These are phyloP conservation scores for Petrocephalus schoutedeni DNA, from an alignment of 2,797 vertebrate species.

Conservation along the genomic window DNA sequence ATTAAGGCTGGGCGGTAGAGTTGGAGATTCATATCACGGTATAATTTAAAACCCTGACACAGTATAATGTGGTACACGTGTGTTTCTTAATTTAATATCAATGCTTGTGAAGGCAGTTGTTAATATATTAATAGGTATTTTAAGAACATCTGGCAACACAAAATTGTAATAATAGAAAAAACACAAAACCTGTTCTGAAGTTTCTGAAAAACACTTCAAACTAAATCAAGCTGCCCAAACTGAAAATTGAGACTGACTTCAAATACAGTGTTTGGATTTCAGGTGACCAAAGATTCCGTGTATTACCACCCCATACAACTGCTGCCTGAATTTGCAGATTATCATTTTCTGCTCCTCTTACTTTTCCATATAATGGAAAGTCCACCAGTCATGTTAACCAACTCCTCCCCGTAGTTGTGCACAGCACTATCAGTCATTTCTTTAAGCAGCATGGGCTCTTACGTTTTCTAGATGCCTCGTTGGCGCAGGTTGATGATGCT, in stretches of 20 bases:
- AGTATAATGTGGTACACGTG: not conserved
- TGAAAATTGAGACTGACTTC: not conserved
- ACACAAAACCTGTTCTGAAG: not conserved
- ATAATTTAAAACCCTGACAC: not conserved
- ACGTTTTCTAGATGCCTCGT: not conserved
- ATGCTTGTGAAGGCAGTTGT: not conserved
- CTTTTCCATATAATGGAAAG: not conserved
- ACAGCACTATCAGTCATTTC: not conserved
- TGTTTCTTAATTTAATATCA: not conserved
- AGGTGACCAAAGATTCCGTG: not conserved
- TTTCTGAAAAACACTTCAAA: not conserved
- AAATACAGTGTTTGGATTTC: not conserved
- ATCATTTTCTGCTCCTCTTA: not conserved
- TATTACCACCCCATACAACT: not conserved
- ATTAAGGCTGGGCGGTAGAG: not conserved
- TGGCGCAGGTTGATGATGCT: not conserved
- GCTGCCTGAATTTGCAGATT: not conserved
- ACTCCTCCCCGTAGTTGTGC: not conserved
- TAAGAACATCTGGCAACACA: not conserved
- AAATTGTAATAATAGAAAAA: not conserved
- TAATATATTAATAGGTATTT: not conserved
- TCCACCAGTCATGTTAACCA: not conserved
- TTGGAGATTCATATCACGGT: not conserved
- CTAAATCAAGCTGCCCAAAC: not conserved
- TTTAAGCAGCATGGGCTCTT: no score